These are phyloP conservation scores for Mus minutoides DNA, from an alignment of 2,797 vertebrate species.

Conservation along the genomic window DNA sequence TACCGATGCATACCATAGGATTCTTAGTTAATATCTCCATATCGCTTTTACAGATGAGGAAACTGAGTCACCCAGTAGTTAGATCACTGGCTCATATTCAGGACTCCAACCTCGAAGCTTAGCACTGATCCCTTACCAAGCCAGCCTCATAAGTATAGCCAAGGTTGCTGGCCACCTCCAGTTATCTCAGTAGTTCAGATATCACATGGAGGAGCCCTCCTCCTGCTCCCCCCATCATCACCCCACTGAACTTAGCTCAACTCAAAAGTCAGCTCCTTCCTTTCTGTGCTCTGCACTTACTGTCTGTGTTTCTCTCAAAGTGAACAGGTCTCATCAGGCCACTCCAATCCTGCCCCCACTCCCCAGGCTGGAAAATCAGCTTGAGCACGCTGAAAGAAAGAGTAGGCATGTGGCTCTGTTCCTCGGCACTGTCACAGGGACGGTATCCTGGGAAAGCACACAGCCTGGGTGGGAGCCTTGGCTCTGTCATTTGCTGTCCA, in stretches of 20 bases:
- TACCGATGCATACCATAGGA: background rate
- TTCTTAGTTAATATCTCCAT: background rate
- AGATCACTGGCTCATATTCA: background rate
- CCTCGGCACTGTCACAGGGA: background rate
- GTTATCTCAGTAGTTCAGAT: background rate
- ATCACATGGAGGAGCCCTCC: background rate
- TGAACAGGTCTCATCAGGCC: background rate
- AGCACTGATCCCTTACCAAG: background rate
- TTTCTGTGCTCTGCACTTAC: background rate
- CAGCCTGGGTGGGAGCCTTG: background rate
- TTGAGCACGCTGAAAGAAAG: background rate
- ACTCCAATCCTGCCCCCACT: background rate
- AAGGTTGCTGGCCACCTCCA: background rate
- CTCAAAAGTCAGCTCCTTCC: background rate
- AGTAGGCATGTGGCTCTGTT: background rate
- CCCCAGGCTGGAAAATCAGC: background rate
- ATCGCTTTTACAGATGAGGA: background rate
- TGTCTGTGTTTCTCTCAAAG: background rate
- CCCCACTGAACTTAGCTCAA: background rate
- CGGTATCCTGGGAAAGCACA: fast-evolving
- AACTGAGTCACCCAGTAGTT: background rate
- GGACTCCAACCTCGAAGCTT: background rate
- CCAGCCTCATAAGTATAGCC: background rate
- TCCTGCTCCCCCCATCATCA: background rate
- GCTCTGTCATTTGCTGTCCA: background rate